These are phyloP conservation scores for Troides aeacus DNA, from an alignment of 2,888 invertebrate species.

Conservation along the genomic window DNA sequence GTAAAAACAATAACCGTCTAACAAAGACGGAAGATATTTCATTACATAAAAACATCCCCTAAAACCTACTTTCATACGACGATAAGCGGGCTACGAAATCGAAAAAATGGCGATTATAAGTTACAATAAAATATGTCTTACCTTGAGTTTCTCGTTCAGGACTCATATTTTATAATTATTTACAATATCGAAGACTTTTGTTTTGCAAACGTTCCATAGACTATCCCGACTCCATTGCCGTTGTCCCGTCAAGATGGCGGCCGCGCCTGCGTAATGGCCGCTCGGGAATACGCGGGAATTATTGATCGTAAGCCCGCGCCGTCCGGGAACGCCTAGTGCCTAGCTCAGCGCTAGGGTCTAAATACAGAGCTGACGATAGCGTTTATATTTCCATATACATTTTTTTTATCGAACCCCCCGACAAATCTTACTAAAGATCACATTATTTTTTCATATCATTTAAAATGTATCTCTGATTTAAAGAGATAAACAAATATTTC, in stretches of 20 bases:
- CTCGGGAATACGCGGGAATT: constrained; percentile 49
- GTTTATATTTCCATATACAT: not conserved
- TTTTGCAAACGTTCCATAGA: constrained; percentile 42
- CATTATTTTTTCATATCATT: too few relatives aligned
- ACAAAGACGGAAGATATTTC: too few relatives aligned
- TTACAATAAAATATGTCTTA: constrained; percentile 38
- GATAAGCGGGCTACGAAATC: too few relatives aligned
- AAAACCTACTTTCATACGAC: too few relatives aligned
- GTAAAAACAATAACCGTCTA: too few relatives aligned
- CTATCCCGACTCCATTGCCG: constrained; percentile 39
- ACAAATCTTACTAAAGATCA: not conserved
- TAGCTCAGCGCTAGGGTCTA: constrained; percentile 36
- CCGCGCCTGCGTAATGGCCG: constrained; percentile 46
- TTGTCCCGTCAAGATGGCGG: constrained; percentile 45
- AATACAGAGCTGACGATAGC: constrained; percentile 31
- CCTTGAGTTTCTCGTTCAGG: constrained; percentile 63
- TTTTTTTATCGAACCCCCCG: not conserved
- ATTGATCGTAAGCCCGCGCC: constrained; percentile 60
- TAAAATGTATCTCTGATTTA: too few relatives aligned
- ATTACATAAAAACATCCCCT: too few relatives aligned
- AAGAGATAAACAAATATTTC: too few relatives aligned
- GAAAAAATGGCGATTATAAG: too few relatives aligned
- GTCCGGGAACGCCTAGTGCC: constrained; percentile 37
- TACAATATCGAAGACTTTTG: constrained; percentile 42
- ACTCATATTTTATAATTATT: constrained; percentile 49